These are phyloP conservation scores for Serrognathus titanus DNA, from an alignment of 2,888 invertebrate genomes.

Conservation along the genomic window DNA sequence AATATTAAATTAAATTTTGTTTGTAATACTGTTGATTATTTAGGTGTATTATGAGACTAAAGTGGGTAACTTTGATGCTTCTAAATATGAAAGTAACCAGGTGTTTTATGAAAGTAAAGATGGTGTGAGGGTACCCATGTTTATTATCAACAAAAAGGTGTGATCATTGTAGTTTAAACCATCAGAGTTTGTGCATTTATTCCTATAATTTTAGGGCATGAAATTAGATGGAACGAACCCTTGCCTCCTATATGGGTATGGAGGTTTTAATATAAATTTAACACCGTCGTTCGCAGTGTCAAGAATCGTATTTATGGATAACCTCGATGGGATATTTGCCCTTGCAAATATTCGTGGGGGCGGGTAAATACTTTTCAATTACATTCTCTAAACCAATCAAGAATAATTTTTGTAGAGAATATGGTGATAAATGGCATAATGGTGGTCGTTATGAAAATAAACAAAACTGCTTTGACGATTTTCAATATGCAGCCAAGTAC, in stretches of 20 bases:
- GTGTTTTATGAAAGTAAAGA: slow-evolving; percentile 92
- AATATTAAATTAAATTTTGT: slow-evolving; percentile 9
- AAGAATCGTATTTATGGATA: slow-evolving; percentile 82
- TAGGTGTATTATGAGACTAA: slow-evolving; percentile 82
- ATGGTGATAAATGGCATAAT: slow-evolving; percentile 97
- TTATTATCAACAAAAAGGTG: slow-evolving; percentile 80
- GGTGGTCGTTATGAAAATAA: slow-evolving; percentile 87
- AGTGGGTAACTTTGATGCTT: slow-evolving; percentile 77
- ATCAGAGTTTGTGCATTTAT: background rate
- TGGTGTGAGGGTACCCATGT: slow-evolving; percentile 94
- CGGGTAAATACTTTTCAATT: slow-evolving; percentile 61
- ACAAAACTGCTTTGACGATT: slow-evolving; percentile 97
- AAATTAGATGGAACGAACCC: slow-evolving; percentile 68
- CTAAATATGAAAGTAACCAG: slow-evolving; percentile 79
- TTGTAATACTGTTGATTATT: slow-evolving; percentile 9
- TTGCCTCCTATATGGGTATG: slow-evolving; percentile 91
- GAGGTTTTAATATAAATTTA: slow-evolving; percentile 92
- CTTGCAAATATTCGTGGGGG: slow-evolving; percentile 95
- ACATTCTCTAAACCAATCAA: slow-evolving; percentile 10
- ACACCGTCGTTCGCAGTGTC: slow-evolving; percentile 88
- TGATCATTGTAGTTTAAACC: slow-evolving; percentile 5
- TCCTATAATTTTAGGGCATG: slow-evolving; percentile 1
- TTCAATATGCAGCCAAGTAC: slow-evolving; percentile 88
- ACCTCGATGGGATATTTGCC: slow-evolving; percentile 84
- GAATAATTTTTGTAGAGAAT: slow-evolving; percentile 64